phyloP scores from a whole-genome alignment of 2,113 vertebrate species.

The Oceanites oceanicus region DNA sequence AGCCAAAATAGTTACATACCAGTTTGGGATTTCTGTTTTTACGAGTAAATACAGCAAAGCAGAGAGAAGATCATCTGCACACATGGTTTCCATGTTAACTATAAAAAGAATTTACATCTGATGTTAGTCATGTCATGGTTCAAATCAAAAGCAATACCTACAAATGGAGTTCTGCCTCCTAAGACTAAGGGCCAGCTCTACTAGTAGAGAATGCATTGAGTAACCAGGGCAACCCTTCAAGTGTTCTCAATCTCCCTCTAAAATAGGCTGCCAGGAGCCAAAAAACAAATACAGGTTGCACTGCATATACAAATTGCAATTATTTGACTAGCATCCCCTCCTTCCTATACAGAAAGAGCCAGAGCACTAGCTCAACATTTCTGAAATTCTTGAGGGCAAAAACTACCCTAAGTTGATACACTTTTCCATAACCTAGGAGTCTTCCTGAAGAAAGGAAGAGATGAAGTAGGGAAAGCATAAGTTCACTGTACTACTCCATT shows the following conservation, averaged over 20 bases:
- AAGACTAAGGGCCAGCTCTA: not conserved
- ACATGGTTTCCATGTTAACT: constrained; percentile 90
- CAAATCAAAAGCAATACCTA: not conserved
- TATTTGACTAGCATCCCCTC: not conserved
- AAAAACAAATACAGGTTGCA: not conserved
- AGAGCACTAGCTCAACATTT: not conserved
- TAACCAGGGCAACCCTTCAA: not conserved
- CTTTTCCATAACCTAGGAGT: not conserved
- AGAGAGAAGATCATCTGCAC: constrained; percentile 93
- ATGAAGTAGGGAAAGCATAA: not conserved
- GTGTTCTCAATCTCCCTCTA: not conserved
- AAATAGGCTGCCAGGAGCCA: not conserved
- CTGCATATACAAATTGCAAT: not conserved
- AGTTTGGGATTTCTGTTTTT: constrained; percentile 97
- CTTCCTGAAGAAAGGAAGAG: not conserved
- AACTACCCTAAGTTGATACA: not conserved
- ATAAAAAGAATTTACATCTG: not conserved
- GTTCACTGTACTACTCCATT: not conserved
- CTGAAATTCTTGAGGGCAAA: not conserved
- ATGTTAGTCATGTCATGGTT: not conserved
- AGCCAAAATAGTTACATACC: constrained; percentile 73
- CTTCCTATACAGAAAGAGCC: not conserved
- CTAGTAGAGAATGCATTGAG: not conserved
- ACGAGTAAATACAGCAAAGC: constrained; percentile 92
- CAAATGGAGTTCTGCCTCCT: not conserved